Conservation (phyloP, 2,797 vertebrate genomes). For the Cyprinella venusta region DNA sequence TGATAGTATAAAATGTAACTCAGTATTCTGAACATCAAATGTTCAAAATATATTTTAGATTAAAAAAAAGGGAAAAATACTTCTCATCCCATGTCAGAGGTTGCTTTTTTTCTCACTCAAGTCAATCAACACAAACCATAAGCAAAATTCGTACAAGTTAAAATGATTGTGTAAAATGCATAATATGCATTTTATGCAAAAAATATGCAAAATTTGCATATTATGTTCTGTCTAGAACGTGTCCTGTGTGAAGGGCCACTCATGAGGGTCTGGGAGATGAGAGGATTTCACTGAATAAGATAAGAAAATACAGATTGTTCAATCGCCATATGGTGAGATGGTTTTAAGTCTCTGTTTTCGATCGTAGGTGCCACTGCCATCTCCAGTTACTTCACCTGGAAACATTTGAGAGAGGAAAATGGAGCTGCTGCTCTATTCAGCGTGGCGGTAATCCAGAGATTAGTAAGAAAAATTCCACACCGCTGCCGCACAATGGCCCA, state of each 20-base stretch:
- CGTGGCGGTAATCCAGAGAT: constrained; percentile 50
- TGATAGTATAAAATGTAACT: not conserved
- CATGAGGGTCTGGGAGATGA: not conserved
- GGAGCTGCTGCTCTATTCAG: constrained; percentile 36
- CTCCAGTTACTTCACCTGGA: constrained; percentile 33
- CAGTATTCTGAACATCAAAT: not conserved
- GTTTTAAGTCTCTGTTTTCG: constrained; percentile 34
- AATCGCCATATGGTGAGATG: constrained; percentile 20
- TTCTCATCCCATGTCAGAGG: not conserved
- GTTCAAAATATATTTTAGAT: not conserved
- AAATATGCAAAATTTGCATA: too few species aligned
- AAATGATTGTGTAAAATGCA: too few species aligned
- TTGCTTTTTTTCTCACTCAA: not conserved
- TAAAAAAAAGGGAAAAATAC: not conserved
- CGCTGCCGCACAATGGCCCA: constrained; percentile 23
- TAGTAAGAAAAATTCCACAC: constrained; percentile 43
- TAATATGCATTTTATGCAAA: too few species aligned
- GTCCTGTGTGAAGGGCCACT: not conserved
- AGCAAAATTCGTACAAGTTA: not conserved
- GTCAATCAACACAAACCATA: not conserved
- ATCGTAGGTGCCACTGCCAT: constrained; percentile 1
- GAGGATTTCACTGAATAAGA: not conserved
- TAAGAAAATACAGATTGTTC: constrained; percentile 10
- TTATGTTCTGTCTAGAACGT: not conserved
- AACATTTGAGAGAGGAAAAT: constrained; percentile 44